phyloP scores from a whole-genome alignment of 2,113 vertebrate genomes.

The Myrmecobius fasciatus region DNA sequence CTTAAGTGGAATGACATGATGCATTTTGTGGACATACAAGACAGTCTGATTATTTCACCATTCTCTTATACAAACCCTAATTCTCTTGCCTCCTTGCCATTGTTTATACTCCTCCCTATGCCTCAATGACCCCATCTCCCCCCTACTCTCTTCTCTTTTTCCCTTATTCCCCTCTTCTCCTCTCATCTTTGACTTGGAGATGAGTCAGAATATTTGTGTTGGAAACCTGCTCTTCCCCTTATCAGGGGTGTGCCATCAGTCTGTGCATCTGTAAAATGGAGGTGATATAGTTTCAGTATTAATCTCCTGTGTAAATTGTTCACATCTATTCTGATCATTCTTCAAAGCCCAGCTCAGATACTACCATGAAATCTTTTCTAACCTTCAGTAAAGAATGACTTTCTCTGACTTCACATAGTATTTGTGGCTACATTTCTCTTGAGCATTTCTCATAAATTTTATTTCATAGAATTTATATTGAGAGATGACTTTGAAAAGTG shows the following conservation, averaged over 20 bases:
- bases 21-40: not conserved
- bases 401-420: not conserved
- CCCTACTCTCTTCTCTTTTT: not conserved
- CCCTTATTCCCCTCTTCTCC: not conserved
- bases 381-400: not conserved
- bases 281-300: not conserved
- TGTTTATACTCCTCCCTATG: not conserved
- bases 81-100: not conserved
- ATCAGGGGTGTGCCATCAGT: not conserved
- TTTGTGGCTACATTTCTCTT: not conserved
- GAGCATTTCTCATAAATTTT: not conserved
- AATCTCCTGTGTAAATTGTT: not conserved
- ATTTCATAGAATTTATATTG: not conserved
- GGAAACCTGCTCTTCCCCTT: not conserved
- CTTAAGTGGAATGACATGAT: not conserved
- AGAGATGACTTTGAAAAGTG: not conserved
- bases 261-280: not conserved
- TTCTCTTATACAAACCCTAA: not conserved
- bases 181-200: not conserved
- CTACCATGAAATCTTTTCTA: not conserved
- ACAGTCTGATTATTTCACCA: not conserved
- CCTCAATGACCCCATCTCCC: not conserved
- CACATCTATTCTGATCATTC: not conserved
- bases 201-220: not conserved
- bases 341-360: not conserved